Conservation (phyloP, 2,888 invertebrate genomes). For the Salpingus planirostris region DNA sequence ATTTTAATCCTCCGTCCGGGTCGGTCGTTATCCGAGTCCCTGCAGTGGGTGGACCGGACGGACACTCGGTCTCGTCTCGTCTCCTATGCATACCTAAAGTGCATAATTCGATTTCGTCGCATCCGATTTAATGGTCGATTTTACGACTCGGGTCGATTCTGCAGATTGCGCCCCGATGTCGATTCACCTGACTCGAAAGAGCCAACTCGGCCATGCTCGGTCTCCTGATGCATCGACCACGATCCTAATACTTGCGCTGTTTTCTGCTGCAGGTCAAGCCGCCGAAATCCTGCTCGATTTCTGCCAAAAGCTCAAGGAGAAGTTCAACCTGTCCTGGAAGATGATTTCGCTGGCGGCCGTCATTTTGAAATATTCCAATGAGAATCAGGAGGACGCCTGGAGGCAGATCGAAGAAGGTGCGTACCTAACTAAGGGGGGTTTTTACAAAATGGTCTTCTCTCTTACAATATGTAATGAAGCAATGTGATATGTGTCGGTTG, state of each 20-base stretch:
- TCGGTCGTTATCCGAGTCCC: too few species aligned
- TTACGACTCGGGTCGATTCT: constrained; percentile 1
- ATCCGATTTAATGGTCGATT: neutral
- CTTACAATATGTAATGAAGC: too few species aligned
- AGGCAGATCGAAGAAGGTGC: constrained; percentile 45
- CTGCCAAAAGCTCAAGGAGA: constrained; percentile 39
- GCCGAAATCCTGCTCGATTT: constrained; percentile 40
- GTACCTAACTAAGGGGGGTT: too few species aligned
- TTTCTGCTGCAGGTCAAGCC: constrained; percentile 29
- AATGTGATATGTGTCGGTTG: too few species aligned
- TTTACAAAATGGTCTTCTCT: too few species aligned
- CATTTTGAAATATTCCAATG: constrained; percentile 42
- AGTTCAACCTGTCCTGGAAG: constrained; percentile 40
- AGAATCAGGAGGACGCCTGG: constrained; percentile 41
- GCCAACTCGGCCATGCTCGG: neutral
- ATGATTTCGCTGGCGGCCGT: constrained; percentile 43
- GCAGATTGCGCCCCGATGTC: neutral
- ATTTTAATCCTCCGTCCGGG: too few species aligned
- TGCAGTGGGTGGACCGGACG: neutral
- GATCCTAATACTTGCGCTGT: neutral
- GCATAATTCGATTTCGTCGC: neutral
- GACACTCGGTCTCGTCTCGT: neutral
- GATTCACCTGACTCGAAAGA: neutral
- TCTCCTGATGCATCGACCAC: neutral
- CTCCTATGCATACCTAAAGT: neutral